These are phyloP conservation scores for Neodon shergylaensis DNA, from an alignment of 2,113 vertebrate species.

Conservation along the genomic window DNA sequence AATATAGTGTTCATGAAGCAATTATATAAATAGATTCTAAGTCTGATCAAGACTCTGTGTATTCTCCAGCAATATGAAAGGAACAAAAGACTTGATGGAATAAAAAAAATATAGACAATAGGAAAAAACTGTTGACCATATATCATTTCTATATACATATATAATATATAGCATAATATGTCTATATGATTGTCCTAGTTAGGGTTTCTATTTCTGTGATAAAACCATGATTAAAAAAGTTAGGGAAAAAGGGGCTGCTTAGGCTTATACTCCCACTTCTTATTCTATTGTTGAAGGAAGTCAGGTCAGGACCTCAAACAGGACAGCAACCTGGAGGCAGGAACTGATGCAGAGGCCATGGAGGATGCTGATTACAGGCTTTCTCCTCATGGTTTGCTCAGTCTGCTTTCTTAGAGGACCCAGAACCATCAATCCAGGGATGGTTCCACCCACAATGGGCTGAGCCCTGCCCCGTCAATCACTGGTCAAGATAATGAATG, in stretches of 20 bases:
- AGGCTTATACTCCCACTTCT: background rate
- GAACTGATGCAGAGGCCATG: background rate
- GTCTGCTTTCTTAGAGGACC: background rate
- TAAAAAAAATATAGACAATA: background rate
- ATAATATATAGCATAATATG: background rate
- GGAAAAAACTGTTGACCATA: background rate
- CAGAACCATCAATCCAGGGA: background rate
- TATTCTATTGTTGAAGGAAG: background rate
- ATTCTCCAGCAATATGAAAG: background rate
- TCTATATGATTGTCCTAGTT: background rate
- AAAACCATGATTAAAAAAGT: background rate
- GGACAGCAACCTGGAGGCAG: background rate
- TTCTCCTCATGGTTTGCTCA: background rate
- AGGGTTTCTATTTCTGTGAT: background rate
- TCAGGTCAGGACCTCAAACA: background rate
- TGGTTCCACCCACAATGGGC: background rate
- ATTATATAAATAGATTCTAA: background rate
- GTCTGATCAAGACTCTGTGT: background rate
- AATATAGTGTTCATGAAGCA: background rate
- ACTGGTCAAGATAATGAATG: background rate
- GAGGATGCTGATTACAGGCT: background rate
- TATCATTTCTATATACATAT: background rate
- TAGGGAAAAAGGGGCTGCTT: background rate
- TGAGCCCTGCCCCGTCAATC: background rate
- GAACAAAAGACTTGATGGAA: background rate